These are phyloP conservation scores for Cyanocitta stelleri DNA, from an alignment of 2,113 vertebrate genomes.

Conservation along the genomic window DNA sequence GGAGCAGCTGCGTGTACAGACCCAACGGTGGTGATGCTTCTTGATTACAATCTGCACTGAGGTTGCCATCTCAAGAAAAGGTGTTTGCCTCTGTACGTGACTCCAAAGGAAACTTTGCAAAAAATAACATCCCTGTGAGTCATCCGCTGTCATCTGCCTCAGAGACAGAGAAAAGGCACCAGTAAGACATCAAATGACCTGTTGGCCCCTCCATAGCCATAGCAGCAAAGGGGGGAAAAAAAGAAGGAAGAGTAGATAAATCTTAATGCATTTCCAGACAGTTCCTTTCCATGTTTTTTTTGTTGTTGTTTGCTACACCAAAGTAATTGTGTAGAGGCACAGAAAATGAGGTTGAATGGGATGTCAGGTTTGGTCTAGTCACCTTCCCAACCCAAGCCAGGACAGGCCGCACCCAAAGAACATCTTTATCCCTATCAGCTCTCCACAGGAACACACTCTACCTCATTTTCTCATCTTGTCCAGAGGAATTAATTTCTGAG, in stretches of 20 bases:
- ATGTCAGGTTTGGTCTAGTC: not conserved
- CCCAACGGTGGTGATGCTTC: conserved; percentile 12
- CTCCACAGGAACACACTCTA: not conserved
- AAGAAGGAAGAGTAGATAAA: not conserved
- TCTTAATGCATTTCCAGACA: not conserved
- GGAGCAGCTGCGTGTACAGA: conserved; percentile 43
- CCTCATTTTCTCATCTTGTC: not conserved
- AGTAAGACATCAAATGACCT: not conserved
- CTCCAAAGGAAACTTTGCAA: conserved; percentile 31
- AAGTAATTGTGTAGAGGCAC: not conserved
- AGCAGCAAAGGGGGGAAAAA: not conserved
- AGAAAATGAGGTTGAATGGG: not conserved
- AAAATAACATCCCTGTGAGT: not conserved
- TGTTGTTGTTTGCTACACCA: not conserved
- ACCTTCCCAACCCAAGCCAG: not conserved
- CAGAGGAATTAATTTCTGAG: not conserved
- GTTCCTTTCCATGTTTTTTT: not conserved
- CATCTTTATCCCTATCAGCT: not conserved
- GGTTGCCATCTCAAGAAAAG: conserved; percentile 16
- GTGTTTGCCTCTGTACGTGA: conserved; percentile 5
- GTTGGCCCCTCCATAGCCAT: rapidly evolving
- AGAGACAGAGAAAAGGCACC: not conserved
- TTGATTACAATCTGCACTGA: conserved; percentile 1
- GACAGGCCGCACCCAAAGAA: not conserved
- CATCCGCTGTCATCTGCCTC: not conserved